Evolutionary conservation across 2,888 invertebrate species (phyloP).

Genomic region (Macaria liturata): DNA sequence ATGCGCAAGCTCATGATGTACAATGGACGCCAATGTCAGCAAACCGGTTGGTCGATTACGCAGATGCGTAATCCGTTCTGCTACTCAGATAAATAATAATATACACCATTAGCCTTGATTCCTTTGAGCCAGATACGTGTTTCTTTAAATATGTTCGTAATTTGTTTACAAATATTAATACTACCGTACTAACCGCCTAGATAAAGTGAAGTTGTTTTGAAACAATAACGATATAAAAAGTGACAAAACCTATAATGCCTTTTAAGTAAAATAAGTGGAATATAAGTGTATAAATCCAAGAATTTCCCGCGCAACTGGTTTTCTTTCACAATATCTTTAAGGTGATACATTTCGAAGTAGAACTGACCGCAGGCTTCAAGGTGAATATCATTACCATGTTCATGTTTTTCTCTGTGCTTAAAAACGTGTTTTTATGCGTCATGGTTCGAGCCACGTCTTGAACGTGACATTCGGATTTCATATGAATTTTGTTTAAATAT

Average conservation of each 20-base stretch:
- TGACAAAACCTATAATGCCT: too few species aligned
- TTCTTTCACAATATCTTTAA: slow-evolving; percentile 25
- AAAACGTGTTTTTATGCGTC: slow-evolving; percentile 6
- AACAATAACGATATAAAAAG: not conserved
- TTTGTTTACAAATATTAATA: slow-evolving; percentile 10
- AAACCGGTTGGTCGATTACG: slow-evolving; percentile 39
- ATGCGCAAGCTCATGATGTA: slow-evolving; percentile 21
- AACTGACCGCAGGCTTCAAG: slow-evolving; percentile 42
- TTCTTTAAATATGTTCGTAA: slow-evolving; percentile 24
- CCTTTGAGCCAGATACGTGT: slow-evolving; percentile 31
- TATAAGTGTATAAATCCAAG: not conserved
- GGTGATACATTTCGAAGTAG: slow-evolving; percentile 14
- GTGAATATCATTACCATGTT: slow-evolving; percentile 46
- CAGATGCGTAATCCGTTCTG: slow-evolving; percentile 34
- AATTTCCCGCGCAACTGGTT: slow-evolving; percentile 25
- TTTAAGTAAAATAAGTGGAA: not conserved
- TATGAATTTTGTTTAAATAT: too few species aligned
- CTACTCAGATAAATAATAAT: slow-evolving; percentile 28
- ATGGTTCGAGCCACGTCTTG: not conserved
- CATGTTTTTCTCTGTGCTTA: slow-evolving; percentile 36
- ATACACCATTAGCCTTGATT: slow-evolving; percentile 36
- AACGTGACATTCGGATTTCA: too few species aligned
- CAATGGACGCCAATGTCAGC: slow-evolving; percentile 40
- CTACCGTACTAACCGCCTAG: too few species aligned
- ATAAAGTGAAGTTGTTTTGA: too few species aligned